Conservation (phyloP, 2,113 vertebrate species). For the Sula dactylatra region DNA sequence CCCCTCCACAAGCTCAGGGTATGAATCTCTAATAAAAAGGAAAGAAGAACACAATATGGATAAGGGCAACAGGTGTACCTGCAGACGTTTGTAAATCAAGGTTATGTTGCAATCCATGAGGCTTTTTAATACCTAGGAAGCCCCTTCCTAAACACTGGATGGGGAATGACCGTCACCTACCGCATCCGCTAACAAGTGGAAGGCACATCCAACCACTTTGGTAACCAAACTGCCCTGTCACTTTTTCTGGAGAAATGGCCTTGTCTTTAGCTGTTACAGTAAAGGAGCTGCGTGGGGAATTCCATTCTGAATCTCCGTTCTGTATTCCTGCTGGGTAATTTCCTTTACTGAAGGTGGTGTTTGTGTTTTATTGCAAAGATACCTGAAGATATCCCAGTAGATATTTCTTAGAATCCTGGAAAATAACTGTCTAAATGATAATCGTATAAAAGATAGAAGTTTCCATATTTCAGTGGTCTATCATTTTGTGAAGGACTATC, state of each 20-base stretch:
- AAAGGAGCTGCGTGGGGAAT: not conserved
- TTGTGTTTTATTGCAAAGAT: conserved; percentile 4
- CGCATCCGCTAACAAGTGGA: not conserved
- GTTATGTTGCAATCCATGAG: not conserved
- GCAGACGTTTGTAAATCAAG: not conserved
- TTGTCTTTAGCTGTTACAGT: not conserved
- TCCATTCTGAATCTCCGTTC: not conserved
- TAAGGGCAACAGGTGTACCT: not conserved
- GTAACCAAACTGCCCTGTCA: not conserved
- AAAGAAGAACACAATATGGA: not conserved
- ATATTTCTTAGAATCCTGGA: not conserved
- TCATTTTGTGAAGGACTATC: not conserved
- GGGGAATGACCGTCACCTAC: fast-evolving
- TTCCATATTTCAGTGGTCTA: not conserved
- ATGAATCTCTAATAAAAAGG: not conserved
- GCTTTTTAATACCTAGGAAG: not conserved
- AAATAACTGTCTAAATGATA: not conserved
- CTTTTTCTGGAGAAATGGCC: not conserved
- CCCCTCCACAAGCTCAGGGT: not conserved
- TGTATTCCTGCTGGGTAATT: not conserved
- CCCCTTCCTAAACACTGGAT: not conserved
- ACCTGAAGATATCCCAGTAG: not conserved
- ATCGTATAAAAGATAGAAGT: not conserved
- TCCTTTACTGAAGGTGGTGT: not conserved
- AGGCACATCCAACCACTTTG: not conserved